Conservation (phyloP, 2,888 invertebrate species). For the Metacarcinus magister region DNA sequence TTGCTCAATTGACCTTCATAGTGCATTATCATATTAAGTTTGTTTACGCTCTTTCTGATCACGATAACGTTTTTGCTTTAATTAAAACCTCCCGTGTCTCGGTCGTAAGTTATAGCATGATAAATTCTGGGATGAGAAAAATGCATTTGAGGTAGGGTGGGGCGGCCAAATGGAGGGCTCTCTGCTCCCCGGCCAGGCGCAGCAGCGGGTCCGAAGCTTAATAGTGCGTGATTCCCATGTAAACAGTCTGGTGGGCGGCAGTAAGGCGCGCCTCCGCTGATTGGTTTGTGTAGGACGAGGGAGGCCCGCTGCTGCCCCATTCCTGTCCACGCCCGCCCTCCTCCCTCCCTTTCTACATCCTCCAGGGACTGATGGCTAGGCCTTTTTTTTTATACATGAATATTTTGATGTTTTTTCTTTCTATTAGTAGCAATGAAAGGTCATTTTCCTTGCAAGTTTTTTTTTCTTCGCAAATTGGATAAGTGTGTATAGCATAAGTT, state of each 20-base stretch:
- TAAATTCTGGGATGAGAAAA: not conserved
- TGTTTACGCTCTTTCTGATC: not conserved
- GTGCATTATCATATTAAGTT: constrained; percentile 6
- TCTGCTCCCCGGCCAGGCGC: not conserved
- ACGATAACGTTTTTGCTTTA: not conserved
- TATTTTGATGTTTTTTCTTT: not conserved
- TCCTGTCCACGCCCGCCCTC: not conserved
- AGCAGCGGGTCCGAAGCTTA: not conserved
- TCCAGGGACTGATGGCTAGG: not conserved
- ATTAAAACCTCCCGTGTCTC: not conserved
- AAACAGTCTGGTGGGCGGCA: constrained; percentile 50
- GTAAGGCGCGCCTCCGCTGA: constrained; percentile 56
- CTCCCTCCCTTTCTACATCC: not conserved
- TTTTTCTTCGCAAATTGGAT: not conserved
- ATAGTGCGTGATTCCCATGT: constrained; percentile 63
- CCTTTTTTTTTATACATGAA: not conserved
- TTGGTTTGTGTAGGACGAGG: constrained; percentile 59
- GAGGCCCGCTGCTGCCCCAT: not conserved
- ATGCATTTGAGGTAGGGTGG: not conserved
- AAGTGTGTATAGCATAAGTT: not conserved
- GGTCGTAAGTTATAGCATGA: not conserved
- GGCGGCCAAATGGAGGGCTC: not conserved
- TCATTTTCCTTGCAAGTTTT: not conserved
- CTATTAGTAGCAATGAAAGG: not conserved
- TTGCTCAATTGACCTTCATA: not conserved